Evolutionary conservation across 2,888 invertebrate species (phyloP).

Genomic region (Diaprepes abbreviatus): DNA sequence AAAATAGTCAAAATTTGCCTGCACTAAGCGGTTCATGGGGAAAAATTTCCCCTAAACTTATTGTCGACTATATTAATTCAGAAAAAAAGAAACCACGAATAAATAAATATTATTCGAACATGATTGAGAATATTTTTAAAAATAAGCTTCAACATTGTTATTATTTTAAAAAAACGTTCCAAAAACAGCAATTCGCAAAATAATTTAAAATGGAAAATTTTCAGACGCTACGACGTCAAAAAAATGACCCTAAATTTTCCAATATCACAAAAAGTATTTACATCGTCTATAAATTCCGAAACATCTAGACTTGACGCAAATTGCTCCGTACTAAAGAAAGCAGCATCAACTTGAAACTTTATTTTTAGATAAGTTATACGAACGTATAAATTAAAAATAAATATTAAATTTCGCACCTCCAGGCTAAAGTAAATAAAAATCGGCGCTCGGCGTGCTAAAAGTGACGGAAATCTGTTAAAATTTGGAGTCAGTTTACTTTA

Average conservation of each 20-base stretch:
- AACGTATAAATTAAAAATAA: slow-evolving; percentile 45
- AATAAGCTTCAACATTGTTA: too few species aligned
- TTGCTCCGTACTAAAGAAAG: slow-evolving; percentile 11
- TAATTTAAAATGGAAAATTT: too few species aligned
- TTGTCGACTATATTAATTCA: too few species aligned
- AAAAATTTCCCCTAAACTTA: too few species aligned
- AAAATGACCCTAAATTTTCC: neutral
- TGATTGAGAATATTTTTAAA: too few species aligned
- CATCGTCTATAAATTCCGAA: neutral
- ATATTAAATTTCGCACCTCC: slow-evolving; percentile 46
- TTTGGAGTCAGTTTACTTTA: slow-evolving; percentile 13
- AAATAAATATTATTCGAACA: too few species aligned
- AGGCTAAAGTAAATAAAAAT: slow-evolving; percentile 30
- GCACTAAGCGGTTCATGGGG: too few species aligned
- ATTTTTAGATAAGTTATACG: slow-evolving; percentile 39
- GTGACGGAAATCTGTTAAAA: slow-evolving; percentile 33
- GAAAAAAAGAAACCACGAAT: too few species aligned
- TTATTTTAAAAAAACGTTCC: too few species aligned
- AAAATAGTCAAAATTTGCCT: too few species aligned
- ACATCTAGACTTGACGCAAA: slow-evolving; percentile 8
- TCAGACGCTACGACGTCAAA: too few species aligned
- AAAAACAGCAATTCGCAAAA: too few species aligned
- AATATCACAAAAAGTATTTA: neutral
- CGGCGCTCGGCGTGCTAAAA: slow-evolving; percentile 17
- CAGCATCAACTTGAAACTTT: slow-evolving; percentile 25